These are phyloP conservation scores for Colletes latitarsis DNA, from an alignment of 1,140 invertebrate species.

Conservation along the genomic window DNA sequence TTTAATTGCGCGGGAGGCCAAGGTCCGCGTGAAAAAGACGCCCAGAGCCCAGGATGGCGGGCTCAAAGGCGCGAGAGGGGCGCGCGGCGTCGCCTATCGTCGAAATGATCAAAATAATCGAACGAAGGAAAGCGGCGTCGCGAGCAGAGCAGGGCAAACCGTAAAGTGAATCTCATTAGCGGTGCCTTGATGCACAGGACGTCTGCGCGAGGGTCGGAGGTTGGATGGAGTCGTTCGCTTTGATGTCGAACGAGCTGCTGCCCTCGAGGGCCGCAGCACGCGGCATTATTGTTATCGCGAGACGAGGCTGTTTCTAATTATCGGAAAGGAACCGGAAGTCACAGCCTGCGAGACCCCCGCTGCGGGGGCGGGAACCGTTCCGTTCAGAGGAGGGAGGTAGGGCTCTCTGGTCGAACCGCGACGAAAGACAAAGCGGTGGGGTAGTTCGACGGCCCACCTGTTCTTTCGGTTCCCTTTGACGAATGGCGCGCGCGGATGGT, in stretches of 20 bases:
- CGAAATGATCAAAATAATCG: conserved; percentile 68
- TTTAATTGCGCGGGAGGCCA: conserved; percentile 25
- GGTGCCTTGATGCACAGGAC: conserved; percentile 73
- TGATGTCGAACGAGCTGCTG: conserved; percentile 77
- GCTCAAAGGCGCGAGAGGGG: conserved; percentile 40
- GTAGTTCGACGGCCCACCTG: conserved; percentile 28
- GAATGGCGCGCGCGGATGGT: conserved; percentile 11
- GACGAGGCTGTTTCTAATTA: conserved; percentile 63
- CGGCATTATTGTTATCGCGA: conserved; percentile 63
- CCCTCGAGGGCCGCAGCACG: conserved; percentile 66
- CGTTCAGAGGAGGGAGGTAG: background rate
- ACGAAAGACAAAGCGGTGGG: conserved; percentile 29
- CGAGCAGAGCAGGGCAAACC: conserved; percentile 60
- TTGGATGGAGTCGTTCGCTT: conserved; percentile 69
- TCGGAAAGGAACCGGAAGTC: conserved; percentile 65
- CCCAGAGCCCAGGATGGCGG: background rate
- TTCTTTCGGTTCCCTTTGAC: conserved; percentile 40
- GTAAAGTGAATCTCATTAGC: conserved; percentile 81
- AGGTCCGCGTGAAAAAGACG: background rate
- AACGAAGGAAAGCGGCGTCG: conserved; percentile 40
- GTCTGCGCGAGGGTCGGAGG: conserved; percentile 27
- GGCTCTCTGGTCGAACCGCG: background rate
- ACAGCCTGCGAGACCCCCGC: conserved; percentile 29
- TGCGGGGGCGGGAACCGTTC: background rate
- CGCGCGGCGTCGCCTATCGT: conserved; percentile 44